Conservation (phyloP, 2,797 vertebrate genomes). For the Eospalax fontanierii region DNA sequence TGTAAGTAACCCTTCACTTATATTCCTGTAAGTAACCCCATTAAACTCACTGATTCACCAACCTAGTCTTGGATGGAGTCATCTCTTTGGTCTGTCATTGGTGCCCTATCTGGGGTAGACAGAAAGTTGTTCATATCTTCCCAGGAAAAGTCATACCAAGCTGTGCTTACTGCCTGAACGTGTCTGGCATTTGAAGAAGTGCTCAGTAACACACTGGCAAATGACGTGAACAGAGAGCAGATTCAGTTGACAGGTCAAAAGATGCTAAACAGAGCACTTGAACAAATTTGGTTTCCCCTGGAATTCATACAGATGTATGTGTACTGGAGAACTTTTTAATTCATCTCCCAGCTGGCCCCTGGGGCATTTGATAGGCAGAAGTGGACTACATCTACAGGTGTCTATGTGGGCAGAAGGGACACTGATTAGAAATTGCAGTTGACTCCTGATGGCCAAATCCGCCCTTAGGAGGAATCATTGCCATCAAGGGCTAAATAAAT, state of each 20-base stretch:
- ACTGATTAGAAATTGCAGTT: conserved; percentile 57
- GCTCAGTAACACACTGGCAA: background rate
- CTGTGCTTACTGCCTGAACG: background rate
- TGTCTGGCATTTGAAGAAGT: background rate
- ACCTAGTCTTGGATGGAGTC: too few species aligned
- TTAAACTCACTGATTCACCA: too few species aligned
- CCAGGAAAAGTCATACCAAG: background rate
- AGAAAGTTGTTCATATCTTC: background rate
- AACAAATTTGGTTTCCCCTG: conserved; percentile 42
- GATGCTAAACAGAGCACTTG: conserved; percentile 48
- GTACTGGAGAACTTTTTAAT: conserved; percentile 34
- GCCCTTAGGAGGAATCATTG: conserved; percentile 65
- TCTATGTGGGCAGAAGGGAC: conserved; percentile 3
- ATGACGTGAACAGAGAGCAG: conserved; percentile 5
- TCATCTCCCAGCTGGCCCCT: conserved; percentile 43
- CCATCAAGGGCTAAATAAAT: conserved; percentile 48
- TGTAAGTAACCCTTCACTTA: too few species aligned
- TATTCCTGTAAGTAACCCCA: too few species aligned
- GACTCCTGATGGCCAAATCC: conserved; percentile 29
- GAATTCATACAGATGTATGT: conserved; percentile 25
- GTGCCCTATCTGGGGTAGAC: background rate
- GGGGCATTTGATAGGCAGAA: conserved; percentile 18
- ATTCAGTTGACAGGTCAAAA: conserved; percentile 42
- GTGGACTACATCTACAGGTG: conserved; percentile 10
- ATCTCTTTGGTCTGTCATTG: too few species aligned